Base-by-base conservation (phyloP, 2,888 invertebrate genomes). In the Encarsia formosa region DNA sequence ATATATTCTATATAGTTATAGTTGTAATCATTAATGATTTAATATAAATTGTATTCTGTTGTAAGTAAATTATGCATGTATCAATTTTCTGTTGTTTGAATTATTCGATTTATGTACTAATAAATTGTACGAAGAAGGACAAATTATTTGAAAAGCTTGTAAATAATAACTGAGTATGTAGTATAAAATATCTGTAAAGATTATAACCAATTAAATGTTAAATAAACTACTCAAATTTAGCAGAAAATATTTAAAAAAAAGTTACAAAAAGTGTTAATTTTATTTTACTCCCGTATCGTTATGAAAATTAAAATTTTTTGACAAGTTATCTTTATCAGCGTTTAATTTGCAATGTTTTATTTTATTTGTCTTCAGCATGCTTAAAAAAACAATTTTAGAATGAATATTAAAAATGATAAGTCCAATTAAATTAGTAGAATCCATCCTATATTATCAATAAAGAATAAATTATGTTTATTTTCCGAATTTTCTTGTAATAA, bases 131-230 rank as follows among this genome's bases (percentile, higher is more conserved):
- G 22, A 15, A 20, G 15, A 9, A 24, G 16, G 15, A 23, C 20
- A 29, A 19, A 32, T 29, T 35, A 9, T 32, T 39, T 26, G 24
- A 34, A 11, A 24, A 47, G 26, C 11, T 32, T 56, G 56, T 52
- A 49, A 49, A 56, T 52, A 52, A 45, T 38, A 50, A 42, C 22
- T 24, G 6, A 35, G 20, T 38, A 37, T 9, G 20, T 35, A 54
- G 38, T 38, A 49, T 41, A 26, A 18, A 35, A 35, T 49, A 43
- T 41, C 26, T 56, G 56, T 56, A 52, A 52, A 56, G 52, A 56
- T 49, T 34, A 49, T 52, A 52, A 56, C 49, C 52, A 49, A 49
- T 32, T 56, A 13, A 49, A 56, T 56, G 46, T 56, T 43, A 49
- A 49, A 49, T 46, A 49, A 56, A 49, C 45, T 46, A 52, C 23